Base-by-base conservation (phyloP, 2,797 vertebrate genomes). In the Trachurus trachurus region DNA sequence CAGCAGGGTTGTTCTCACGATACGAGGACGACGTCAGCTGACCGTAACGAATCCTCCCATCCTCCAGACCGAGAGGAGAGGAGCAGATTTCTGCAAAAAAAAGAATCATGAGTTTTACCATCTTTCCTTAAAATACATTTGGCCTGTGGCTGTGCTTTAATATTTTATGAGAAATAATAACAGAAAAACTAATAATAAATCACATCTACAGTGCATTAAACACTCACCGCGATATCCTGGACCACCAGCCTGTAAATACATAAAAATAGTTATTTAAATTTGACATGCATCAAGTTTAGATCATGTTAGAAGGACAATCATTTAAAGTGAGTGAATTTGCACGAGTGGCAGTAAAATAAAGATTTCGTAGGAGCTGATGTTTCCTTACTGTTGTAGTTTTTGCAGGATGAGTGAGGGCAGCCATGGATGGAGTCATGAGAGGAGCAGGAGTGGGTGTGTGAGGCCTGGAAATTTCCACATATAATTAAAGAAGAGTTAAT, bases 1-100 rank as follows among this genome's bases (percentile, higher is more conserved):
- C 96, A 0, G 96, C 95, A 1, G 96, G 95, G 57, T 95, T 96
- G 85, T 96, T 96, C 26, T 94, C 95, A 0, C 86, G 91, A 63
- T 92, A 76, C 1, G 96, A 95, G 6, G 96, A 97, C 0, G 96
- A 95, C 2, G 90, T 94, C 81, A 97, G 83, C 86, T 97, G 96
- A 75, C 96, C 94, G 9, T 96, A 94, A 34, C 73, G 92, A 21
- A 97, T 83, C 0, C 88, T 88, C 0, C 96, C 96, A 0, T 96
- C 96, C 88, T 95, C 96, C 88, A 97, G 74, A 53, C 96, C 96
- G 3, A 97, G 94, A 0, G 96, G 83, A 50, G 91, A 93, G 0
- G 94, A 93, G 81, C 96, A 97, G 60, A 87, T 62, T 5, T 86
- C 96, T 97, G 81, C 6, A 76, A 57, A 17, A 26, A 26, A 3